Percentiles rank a stretch among this genome's conserved stretches.
Conservation (phyloP, 2,888 invertebrate genomes). For the Brenthis hecate region DNA sequence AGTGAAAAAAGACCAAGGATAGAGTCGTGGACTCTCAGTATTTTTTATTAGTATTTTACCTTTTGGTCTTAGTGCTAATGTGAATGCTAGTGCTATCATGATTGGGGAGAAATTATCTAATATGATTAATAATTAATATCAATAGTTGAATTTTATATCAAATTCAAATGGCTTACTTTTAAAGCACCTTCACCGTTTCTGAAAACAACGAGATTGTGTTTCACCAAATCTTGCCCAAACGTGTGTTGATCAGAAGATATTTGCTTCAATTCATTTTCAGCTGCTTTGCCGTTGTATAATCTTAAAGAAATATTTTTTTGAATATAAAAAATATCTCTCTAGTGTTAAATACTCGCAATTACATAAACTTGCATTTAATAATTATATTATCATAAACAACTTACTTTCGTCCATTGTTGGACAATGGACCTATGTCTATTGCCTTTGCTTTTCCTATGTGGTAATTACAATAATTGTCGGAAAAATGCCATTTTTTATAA, state of each 20-base stretch:
- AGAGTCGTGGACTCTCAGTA: constrained; percentile 52
- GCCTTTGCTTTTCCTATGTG: too few species aligned
- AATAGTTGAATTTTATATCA: neutral
- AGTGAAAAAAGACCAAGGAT: constrained; percentile 44
- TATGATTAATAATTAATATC: constrained; percentile 43
- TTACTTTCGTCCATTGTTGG: too few species aligned
- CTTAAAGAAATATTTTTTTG: constrained; percentile 53
- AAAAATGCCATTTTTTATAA: too few species aligned
- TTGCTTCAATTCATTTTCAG: constrained; percentile 94
- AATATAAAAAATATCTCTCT: too few species aligned
- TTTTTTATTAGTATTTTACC: constrained; percentile 75
- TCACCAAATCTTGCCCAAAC: constrained; percentile 95
- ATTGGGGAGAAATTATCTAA: constrained; percentile 51
- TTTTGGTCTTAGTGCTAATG: constrained; percentile 76
- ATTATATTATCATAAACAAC: too few species aligned
- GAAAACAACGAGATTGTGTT: constrained; percentile 97
- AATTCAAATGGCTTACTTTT: constrained; percentile 80
- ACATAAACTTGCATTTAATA: neutral
- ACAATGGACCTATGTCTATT: too few species aligned
- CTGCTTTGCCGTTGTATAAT: constrained; percentile 96
- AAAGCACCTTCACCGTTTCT: constrained; percentile 96
- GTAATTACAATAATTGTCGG: too few species aligned
- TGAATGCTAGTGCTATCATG: constrained; percentile 70
- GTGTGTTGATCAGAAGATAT: constrained; percentile 88
- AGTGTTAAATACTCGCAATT: too few species aligned